phyloP scores from a whole-genome alignment of 2,113 vertebrate species.

The Desmodus rotundus region DNA sequence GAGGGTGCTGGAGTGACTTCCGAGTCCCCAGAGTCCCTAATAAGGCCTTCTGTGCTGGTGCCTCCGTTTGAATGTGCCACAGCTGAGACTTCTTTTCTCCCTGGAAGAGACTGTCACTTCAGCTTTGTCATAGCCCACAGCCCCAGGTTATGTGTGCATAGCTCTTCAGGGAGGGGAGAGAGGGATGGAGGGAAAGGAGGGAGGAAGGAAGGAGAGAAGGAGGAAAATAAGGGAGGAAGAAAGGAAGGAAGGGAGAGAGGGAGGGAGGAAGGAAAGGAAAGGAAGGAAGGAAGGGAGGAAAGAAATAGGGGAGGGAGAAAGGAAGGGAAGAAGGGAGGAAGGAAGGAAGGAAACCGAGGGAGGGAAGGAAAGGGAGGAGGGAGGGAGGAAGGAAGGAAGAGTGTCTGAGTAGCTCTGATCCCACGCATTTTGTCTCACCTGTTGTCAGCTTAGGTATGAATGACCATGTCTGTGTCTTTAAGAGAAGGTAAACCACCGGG shows the following conservation, averaged over 20 bases:
- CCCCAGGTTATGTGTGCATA: not conserved
- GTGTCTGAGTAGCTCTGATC: rapidly evolving
- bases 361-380: no score
- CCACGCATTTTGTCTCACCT: rapidly evolving
- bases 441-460: not conserved
- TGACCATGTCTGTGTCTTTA: not conserved
- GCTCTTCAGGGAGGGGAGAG: not conserved
- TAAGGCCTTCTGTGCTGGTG: not conserved
- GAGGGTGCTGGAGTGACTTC: rapidly evolving
- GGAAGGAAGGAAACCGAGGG: not conserved
- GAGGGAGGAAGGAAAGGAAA: no score
- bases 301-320: not conserved
- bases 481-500: not conserved
- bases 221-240: not conserved
- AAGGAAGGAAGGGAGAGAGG: rapidly evolving
- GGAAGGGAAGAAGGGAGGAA: no score
- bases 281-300: not conserved
- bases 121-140: not conserved
- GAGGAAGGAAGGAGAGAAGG: no score
- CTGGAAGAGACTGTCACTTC: not conserved
- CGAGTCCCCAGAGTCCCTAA: no score
- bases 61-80: not conserved
- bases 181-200: not conserved
- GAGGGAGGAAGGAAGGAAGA: no score
- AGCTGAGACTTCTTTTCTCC: not conserved